Evolutionary conservation across 2,888 invertebrate species (phyloP).

Genomic region (Fragum fragum): DNA sequence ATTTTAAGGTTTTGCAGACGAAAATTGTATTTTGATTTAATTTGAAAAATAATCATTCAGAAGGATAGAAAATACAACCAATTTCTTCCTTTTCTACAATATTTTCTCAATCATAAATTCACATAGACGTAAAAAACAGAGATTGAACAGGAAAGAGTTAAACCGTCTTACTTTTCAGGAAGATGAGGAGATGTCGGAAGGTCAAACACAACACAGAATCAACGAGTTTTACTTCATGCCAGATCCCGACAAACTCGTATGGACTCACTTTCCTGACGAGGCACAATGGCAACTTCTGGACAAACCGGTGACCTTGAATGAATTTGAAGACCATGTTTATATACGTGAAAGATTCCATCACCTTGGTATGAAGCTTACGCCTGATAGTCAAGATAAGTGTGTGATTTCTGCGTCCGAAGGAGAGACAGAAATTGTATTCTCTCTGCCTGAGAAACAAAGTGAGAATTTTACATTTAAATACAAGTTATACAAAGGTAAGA

Average conservation of each 20-base stretch:
- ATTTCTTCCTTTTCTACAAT: no score
- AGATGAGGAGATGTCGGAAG: conserved; percentile 76
- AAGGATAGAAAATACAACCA: no score
- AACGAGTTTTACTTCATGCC: conserved; percentile 86
- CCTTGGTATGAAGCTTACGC: conserved; percentile 75
- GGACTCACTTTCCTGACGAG: conserved; percentile 85
- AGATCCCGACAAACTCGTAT: conserved; percentile 83
- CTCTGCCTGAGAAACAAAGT: conserved; percentile 72
- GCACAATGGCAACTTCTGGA: conserved; percentile 83
- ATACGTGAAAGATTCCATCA: conserved; percentile 84
- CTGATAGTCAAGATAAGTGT: conserved; percentile 75
- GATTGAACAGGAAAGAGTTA: no score
- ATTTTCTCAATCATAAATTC: no score
- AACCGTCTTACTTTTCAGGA: conserved; percentile 54
- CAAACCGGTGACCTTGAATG: conserved; percentile 73
- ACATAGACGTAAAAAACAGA: no score
- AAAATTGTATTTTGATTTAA: no score
- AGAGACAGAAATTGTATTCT: conserved; percentile 79
- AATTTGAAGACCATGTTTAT: conserved; percentile 83
- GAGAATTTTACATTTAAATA: conserved; percentile 81
- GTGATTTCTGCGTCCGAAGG: conserved; percentile 78
- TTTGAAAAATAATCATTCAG: no score
- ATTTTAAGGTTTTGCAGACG: no score
- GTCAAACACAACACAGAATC: conserved; percentile 82
- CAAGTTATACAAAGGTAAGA: conserved; percentile 79